These are phyloP conservation scores for Rutilus rutilus DNA, from an alignment of 2,113 vertebrate species.

Conservation along the genomic window DNA sequence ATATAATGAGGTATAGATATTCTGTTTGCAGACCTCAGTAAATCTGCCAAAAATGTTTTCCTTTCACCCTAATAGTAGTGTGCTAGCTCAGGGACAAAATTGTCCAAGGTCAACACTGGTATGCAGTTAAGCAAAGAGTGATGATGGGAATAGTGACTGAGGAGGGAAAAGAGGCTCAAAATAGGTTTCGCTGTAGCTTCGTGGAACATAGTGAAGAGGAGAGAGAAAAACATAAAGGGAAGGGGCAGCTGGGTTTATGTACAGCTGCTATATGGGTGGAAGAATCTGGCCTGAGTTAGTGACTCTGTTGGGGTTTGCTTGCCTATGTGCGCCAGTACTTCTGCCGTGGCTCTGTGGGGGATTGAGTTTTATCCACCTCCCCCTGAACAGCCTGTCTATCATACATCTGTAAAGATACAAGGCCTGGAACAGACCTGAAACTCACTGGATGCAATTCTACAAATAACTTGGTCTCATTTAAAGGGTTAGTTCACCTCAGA, in stretches of 20 bases:
- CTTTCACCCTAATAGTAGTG: slow-evolving; percentile 11
- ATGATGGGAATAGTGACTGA: slow-evolving; percentile 56
- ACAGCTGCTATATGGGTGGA: slow-evolving; percentile 39
- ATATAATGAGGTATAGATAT: neutral
- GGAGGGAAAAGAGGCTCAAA: slow-evolving; percentile 63
- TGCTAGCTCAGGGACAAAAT: slow-evolving; percentile 7
- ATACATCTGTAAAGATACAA: slow-evolving; percentile 15
- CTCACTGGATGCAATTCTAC: neutral
- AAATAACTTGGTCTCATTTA: neutral
- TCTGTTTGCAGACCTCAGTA: neutral
- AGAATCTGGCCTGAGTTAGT: slow-evolving; percentile 34
- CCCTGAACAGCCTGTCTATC: neutral
- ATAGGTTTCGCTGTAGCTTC: slow-evolving; percentile 65
- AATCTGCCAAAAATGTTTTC: neutral
- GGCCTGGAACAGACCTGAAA: neutral
- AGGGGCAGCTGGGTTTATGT: slow-evolving; percentile 29
- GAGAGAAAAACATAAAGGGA: slow-evolving; percentile 32
- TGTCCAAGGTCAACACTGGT: slow-evolving; percentile 54
- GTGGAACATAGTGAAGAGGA: slow-evolving; percentile 49
- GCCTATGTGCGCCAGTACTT: slow-evolving; percentile 3
- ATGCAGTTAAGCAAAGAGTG: slow-evolving; percentile 51
- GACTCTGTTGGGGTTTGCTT: slow-evolving; percentile 36
- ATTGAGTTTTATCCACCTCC: neutral
- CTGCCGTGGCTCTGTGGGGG: neutral
- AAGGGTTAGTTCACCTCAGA: too few relatives aligned